Percentiles rank a stretch among this genome's conserved stretches.
These are phyloP conservation scores for rat (Rattus norvegicus) DNA, from an alignment of 2,113 vertebrate species.

Conservation along the genomic window GRCr8 NC_086028.1:97652501-97653000, in stretches of 20 bases:
- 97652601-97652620: neutral
- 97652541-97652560: neutral
- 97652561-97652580: fast-evolving
- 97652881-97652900: neutral
- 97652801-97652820: too few relatives aligned
- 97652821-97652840: neutral
- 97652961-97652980: neutral
- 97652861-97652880: neutral
- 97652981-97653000: too few relatives aligned
- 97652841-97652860: neutral
- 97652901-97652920: neutral
- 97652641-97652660: neutral
- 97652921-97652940: too few relatives aligned
- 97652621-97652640: neutral
- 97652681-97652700: neutral
- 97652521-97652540: neutral
- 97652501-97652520: neutral
- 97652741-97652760: neutral
- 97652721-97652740: neutral
- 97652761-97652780: neutral
- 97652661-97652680: neutral
- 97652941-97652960: neutral
- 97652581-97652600: neutral
- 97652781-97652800: neutral
- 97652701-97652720: neutral